These are phyloP conservation scores for Gila robusta DNA, from an alignment of 2,797 vertebrate species.

Conservation along the genomic window DNA sequence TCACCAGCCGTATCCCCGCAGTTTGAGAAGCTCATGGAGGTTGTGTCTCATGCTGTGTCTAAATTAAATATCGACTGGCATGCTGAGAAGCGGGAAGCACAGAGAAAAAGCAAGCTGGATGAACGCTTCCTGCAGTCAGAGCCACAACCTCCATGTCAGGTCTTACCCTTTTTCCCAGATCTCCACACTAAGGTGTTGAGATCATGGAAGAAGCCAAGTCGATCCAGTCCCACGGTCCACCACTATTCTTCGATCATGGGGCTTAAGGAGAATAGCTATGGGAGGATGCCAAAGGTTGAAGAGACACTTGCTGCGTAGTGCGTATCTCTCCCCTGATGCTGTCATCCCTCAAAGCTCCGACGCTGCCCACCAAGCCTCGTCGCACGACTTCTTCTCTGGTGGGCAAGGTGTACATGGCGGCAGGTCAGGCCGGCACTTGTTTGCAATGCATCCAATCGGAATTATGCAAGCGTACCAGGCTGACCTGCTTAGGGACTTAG, in stretches of 20 bases:
- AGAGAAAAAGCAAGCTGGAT: neutral
- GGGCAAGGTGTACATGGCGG: neutral
- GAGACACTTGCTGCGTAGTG: neutral
- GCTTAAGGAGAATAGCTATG: neutral
- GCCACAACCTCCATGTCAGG: neutral
- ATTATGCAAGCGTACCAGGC: too few species aligned
- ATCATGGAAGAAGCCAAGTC: neutral
- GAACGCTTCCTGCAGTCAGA: neutral
- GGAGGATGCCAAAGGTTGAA: neutral
- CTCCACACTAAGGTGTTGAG: neutral
- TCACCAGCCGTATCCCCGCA: too few species aligned
- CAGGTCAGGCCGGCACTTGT: neutral
- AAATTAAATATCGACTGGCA: neutral
- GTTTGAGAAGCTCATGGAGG: too few species aligned
- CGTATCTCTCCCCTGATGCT: neutral
- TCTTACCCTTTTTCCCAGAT: neutral
- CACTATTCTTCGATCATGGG: neutral
- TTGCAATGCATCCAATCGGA: neutral
- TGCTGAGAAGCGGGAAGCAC: neutral
- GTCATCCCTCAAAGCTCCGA: neutral
- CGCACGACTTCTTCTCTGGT: neutral
- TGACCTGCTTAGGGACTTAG: too few species aligned
- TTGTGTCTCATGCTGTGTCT: too few species aligned
- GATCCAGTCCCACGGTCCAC: too few species aligned
- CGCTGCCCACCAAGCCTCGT: too few species aligned